These are phyloP conservation scores for Saccostrea glomerata DNA, from an alignment of 1,140 invertebrate species.

Conservation along the genomic window DNA sequence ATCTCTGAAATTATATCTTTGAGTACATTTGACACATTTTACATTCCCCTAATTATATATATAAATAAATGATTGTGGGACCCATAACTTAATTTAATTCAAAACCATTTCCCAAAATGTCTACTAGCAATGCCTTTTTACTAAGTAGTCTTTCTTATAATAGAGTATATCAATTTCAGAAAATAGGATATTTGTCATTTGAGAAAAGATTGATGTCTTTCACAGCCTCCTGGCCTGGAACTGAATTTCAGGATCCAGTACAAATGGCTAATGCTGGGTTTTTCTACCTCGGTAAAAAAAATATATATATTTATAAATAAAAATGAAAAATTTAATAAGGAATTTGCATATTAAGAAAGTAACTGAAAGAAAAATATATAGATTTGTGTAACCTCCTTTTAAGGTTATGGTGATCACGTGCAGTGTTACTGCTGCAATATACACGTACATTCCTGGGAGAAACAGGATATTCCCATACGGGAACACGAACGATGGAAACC, in stretches of 20 bases:
- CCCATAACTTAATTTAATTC: too few relatives aligned
- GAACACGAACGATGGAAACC: not conserved
- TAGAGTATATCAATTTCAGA: too few relatives aligned
- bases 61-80: too few relatives aligned
- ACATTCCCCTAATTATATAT: too few relatives aligned
- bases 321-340: not conserved
- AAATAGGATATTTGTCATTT: not conserved
- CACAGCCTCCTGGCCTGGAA: not conserved
- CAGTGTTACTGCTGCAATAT: not conserved
- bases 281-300: not conserved
- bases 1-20: too few relatives aligned
- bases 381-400: not conserved
- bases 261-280: constrained; percentile 29
- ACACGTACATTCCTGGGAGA: not conserved
- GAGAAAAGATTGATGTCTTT: not conserved
- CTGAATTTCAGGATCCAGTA: not conserved
- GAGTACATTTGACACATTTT: too few relatives aligned
- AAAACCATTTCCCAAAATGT: too few relatives aligned
- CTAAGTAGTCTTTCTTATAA: too few relatives aligned
- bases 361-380: too few relatives aligned
- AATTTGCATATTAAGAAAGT: too few relatives aligned
- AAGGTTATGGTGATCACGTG: not conserved
- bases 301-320: too few relatives aligned
- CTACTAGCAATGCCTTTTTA: too few relatives aligned
- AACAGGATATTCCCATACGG: not conserved